These are phyloP conservation scores for Eupithecia abbreviata DNA, from an alignment of 2,888 invertebrate genomes.

Conservation along the genomic window DNA sequence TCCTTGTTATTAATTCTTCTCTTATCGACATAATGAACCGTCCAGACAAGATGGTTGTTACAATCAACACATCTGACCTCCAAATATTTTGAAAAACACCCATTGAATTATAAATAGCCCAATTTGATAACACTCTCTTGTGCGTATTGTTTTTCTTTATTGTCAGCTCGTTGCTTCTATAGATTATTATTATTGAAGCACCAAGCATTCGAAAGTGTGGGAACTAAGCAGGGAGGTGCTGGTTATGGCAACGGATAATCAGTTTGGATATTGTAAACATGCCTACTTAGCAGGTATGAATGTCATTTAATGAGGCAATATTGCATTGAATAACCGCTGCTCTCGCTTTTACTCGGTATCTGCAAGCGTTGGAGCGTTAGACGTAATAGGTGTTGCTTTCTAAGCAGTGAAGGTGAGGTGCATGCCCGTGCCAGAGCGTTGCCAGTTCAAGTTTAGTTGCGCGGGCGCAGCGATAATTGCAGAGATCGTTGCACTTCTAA, in stretches of 20 bases:
- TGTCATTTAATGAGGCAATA: slow-evolving; percentile 34
- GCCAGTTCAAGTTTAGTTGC: slow-evolving; percentile 80
- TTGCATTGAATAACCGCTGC: slow-evolving; percentile 54
- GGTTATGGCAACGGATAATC: slow-evolving; percentile 30
- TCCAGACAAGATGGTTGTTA: slow-evolving; percentile 17
- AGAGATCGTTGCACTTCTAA: slow-evolving; percentile 82
- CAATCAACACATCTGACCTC: slow-evolving; percentile 45
- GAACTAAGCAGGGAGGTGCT: slow-evolving; percentile 43
- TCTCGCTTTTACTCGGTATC: slow-evolving; percentile 75
- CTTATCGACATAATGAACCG: slow-evolving; percentile 19
- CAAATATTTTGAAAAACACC: slow-evolving; percentile 62
- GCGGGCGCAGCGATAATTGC: slow-evolving; percentile 71
- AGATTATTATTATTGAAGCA: slow-evolving; percentile 53
- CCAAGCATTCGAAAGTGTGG: slow-evolving; percentile 60
- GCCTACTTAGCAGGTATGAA: slow-evolving; percentile 23
- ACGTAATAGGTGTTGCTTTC: slow-evolving; percentile 79
- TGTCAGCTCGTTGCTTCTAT: slow-evolving; percentile 55
- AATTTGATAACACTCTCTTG: slow-evolving; percentile 66
- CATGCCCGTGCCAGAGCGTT: slow-evolving; percentile 62
- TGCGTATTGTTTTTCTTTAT: slow-evolving; percentile 70
- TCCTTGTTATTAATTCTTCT: slow-evolving; percentile 14
- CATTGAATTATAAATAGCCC: slow-evolving; percentile 53
- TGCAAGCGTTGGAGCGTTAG: slow-evolving; percentile 61
- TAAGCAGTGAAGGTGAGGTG: slow-evolving; percentile 82
- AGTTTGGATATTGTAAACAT: slow-evolving; percentile 20